Evolutionary conservation across 1,140 invertebrate species (phyloP).

Genomic region (Rhysida immarginata): DNA sequence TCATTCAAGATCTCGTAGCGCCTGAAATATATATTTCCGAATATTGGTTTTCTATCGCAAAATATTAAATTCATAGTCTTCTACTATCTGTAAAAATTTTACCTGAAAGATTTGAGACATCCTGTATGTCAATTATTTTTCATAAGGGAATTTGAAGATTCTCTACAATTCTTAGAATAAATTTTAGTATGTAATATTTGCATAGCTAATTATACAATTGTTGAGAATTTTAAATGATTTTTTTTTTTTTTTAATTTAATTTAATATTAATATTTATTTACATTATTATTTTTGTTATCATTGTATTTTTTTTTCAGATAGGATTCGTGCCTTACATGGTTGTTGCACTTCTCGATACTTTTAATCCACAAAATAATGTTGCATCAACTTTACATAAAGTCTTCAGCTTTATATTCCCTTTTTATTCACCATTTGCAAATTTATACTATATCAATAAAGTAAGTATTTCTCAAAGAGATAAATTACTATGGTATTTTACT

Average conservation of each 20-base stretch:
- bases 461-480: conserved; percentile 9
- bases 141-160: too few relatives aligned
- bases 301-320: conserved; percentile 20
- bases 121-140: too few relatives aligned
- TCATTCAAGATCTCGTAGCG: too few relatives aligned
- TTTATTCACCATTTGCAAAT: conserved; percentile 61
- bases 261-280: not conserved
- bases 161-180: too few relatives aligned
- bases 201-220: too few relatives aligned
- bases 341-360: conserved; percentile 36
- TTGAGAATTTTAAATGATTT: not conserved
- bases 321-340: conserved; percentile 53
- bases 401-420: conserved; percentile 52
- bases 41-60: too few relatives aligned
- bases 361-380: conserved; percentile 15
- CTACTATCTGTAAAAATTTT: too few relatives aligned
- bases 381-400: conserved; percentile 46
- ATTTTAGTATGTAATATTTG: too few relatives aligned
- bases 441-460: conserved; percentile 51
- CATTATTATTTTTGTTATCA: not conserved
- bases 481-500: too few relatives aligned
- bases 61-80: too few relatives aligned
- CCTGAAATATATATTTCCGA: too few relatives aligned
- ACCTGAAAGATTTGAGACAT: too few relatives aligned
- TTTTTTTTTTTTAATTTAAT: not conserved